Percentiles rank a stretch among this genome's conserved stretches.
Conservation (phyloP, 2,888 invertebrate species). For the Conus canariensis region DNA sequence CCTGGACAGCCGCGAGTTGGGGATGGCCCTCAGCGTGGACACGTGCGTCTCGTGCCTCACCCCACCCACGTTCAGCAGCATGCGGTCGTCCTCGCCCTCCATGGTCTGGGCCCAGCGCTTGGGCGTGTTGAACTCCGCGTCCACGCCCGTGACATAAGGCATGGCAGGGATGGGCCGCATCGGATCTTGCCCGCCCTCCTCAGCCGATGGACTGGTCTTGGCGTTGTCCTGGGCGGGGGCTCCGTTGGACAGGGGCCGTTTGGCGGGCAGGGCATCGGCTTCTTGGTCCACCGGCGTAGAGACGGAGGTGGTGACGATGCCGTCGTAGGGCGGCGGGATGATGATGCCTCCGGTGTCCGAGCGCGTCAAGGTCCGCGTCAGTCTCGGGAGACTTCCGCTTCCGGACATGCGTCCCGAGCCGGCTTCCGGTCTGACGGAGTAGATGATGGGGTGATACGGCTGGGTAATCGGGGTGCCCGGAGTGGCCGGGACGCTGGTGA, state of each 20-base stretch:
- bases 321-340: not conserved
- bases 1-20: conserved; percentile 71
- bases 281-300: not conserved
- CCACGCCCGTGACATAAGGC: conserved; percentile 26
- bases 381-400: conserved; percentile 14
- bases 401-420: conserved; percentile 13
- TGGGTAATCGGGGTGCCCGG: conserved; percentile 22
- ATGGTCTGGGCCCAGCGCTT: conserved; percentile 35
- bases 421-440: conserved; percentile 32
- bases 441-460: conserved; percentile 12
- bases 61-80: conserved; percentile 77
- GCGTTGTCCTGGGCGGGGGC: not conserved
- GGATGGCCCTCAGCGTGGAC: conserved; percentile 70
- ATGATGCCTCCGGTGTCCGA: conserved; percentile 23
- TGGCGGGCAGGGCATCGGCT: not conserved
- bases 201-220: not conserved
- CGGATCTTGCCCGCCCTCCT: not conserved
- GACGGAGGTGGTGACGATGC: not conserved
- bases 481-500: not conserved
- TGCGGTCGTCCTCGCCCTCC: conserved; percentile 60
- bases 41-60: conserved; percentile 76
- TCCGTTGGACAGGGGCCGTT: not conserved
- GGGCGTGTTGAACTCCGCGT: conserved; percentile 46
- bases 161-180: not conserved
- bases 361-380: not conserved